These are phyloP conservation scores for Ceuthmochares aereus DNA, from an alignment of 2,113 vertebrate genomes.

Conservation along the genomic window DNA sequence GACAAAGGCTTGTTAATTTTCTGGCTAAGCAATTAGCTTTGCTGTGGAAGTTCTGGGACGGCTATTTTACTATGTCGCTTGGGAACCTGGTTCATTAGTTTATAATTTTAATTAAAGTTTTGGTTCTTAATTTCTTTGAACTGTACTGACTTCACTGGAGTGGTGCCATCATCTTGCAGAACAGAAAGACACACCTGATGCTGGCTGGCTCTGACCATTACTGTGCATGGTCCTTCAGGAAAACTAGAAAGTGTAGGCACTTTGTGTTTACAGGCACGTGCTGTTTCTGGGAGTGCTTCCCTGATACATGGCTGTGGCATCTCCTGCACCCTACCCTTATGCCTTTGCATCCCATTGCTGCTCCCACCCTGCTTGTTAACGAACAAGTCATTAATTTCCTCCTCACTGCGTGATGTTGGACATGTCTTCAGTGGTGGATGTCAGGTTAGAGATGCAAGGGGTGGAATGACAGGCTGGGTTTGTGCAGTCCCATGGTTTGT, in stretches of 20 bases:
- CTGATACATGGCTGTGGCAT: accelerated
- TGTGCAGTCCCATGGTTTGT: accelerated
- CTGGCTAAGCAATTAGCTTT: background rate
- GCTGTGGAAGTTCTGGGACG: background rate
- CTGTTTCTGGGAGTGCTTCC: background rate
- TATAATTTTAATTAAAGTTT: conserved; percentile 39
- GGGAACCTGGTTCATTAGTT: background rate
- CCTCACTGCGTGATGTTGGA: accelerated
- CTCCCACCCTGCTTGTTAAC: background rate
- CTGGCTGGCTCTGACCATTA: background rate
- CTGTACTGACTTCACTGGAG: background rate
- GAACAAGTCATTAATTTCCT: background rate
- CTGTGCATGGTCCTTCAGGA: background rate
- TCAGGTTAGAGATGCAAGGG: background rate
- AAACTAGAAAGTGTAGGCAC: background rate
- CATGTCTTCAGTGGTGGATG: accelerated
- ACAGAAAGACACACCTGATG: background rate
- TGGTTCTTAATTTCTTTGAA: conserved; percentile 25
- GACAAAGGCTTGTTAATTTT: background rate
- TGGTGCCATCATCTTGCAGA: background rate
- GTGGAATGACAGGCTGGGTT: background rate
- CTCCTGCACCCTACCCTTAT: background rate
- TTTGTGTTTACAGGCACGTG: accelerated
- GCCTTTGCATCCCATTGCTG: background rate
- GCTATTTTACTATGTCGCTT: background rate